Evolutionary conservation across 2,113 vertebrate genomes (phyloP).

Genomic region (Semicossyphus pulcher): DNA sequence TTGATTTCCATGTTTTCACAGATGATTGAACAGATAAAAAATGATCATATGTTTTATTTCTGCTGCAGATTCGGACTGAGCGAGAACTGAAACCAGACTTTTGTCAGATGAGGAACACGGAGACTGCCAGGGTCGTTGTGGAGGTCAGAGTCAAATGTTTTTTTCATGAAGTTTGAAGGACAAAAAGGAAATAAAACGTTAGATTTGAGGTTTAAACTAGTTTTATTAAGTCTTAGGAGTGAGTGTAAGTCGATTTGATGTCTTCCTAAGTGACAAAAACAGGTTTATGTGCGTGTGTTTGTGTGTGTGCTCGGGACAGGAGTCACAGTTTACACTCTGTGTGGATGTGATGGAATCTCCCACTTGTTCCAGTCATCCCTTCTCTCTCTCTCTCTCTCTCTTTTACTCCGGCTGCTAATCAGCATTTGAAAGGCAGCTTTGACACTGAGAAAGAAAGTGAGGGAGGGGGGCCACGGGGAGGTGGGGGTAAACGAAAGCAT

Average conservation of each 20-base stretch:
- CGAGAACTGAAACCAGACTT: too few relatives aligned
- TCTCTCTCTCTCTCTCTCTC: conserved; percentile 60
- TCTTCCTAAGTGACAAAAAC: conserved; percentile 46
- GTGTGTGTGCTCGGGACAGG: conserved; percentile 47
- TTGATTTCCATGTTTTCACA: too few relatives aligned
- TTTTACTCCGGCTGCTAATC: conserved; percentile 83
- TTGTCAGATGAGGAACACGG: not conserved
- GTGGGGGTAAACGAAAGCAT: conserved; percentile 84
- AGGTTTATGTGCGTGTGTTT: conserved; percentile 27
- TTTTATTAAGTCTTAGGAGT: too few relatives aligned
- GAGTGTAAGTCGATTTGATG: too few relatives aligned
- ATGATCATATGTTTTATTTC: too few relatives aligned
- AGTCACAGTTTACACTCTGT: conserved; percentile 72
- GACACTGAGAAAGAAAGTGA: conserved; percentile 88
- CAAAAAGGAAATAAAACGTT: too few relatives aligned
- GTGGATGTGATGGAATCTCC: conserved; percentile 86
- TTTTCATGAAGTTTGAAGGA: not conserved
- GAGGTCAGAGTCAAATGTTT: not conserved
- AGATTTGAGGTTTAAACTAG: too few relatives aligned
- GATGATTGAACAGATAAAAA: too few relatives aligned
- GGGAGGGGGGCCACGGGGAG: conserved; percentile 48
- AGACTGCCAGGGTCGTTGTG: not conserved
- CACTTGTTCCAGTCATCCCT: conserved; percentile 79
- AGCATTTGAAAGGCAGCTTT: conserved; percentile 89
- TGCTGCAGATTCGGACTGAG: too few relatives aligned